Conservation (phyloP, 1,140 invertebrate genomes). For the Bombus haemorrhoidalis region DNA sequence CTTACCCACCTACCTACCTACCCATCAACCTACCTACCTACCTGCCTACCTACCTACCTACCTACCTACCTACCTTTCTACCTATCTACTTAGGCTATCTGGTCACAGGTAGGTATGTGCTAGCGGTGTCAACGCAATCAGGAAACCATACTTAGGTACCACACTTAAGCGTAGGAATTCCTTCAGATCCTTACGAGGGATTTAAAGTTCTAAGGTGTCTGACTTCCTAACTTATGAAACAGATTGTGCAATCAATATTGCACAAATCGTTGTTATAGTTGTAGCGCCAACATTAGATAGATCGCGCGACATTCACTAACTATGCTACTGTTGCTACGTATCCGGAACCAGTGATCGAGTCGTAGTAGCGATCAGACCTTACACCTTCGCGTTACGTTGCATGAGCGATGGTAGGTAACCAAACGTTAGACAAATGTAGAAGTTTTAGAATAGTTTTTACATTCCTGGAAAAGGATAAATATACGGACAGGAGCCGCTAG, state of each 20-base stretch:
- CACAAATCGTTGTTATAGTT: no score
- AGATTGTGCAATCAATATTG: no score
- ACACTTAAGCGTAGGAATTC: neutral
- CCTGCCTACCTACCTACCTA: neutral
- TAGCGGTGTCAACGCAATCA: conserved; percentile 37
- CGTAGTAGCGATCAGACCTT: conserved; percentile 14
- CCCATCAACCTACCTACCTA: conserved; percentile 13
- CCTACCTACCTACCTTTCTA: conserved; percentile 26
- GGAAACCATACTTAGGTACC: neutral
- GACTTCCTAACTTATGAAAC: no score
- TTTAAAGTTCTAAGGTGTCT: no score
- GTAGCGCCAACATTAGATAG: neutral
- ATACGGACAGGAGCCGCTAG: no score
- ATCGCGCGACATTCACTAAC: neutral
- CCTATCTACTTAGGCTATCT: conserved; percentile 5
- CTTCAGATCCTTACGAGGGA: no score
- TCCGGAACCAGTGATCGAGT: conserved; percentile 36
- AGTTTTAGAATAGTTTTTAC: no score
- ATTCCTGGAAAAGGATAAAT: no score
- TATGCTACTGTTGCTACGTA: neutral
- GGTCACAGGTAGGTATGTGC: conserved; percentile 3
- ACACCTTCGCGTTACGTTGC: neutral
- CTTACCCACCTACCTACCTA: conserved; percentile 32
- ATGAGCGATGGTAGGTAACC: no score
- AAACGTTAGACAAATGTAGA: no score